Percentiles rank a stretch among this genome's conserved stretches.
phyloP scores from a whole-genome alignment of 2,113 vertebrate genomes.

The Microtus ochrogaster region DNA sequence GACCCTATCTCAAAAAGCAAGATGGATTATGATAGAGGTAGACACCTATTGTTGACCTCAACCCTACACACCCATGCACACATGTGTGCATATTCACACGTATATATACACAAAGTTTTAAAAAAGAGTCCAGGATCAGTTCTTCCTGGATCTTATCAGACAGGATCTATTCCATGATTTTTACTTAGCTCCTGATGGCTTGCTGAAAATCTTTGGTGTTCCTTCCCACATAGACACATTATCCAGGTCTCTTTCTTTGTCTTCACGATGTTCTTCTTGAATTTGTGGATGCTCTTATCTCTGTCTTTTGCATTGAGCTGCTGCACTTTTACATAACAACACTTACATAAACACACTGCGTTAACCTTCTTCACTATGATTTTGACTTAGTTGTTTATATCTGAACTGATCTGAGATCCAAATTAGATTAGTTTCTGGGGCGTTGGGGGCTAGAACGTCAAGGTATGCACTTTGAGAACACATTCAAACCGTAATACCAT shows the following conservation, averaged over 20 bases:
- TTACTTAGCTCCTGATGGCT: background rate
- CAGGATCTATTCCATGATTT: background rate
- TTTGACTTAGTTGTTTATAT: background rate
- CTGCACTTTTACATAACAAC: too few relatives aligned
- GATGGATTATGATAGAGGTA: background rate
- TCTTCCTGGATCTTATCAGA: background rate
- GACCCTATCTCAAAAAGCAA: background rate
- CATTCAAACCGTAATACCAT: background rate
- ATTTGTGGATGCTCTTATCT: background rate
- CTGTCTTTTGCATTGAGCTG: background rate
- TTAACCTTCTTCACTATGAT: background rate
- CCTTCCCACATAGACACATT: background rate
- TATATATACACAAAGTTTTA: background rate
- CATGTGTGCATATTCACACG: background rate
- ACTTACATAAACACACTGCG: background rate
- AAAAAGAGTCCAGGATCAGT: background rate
- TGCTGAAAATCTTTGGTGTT: background rate
- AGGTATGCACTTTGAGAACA: background rate
- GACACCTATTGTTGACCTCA: background rate
- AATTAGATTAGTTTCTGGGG: background rate
- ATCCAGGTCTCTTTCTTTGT: background rate
- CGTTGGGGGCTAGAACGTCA: background rate
- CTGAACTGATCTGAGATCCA: background rate
- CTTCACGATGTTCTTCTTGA: background rate
- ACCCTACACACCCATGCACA: background rate